Percentiles rank a stretch among this genome's conserved stretches.
These are phyloP conservation scores for Agrochola circellaris DNA, from an alignment of 2,888 invertebrate species.

Conservation along the genomic window DNA sequence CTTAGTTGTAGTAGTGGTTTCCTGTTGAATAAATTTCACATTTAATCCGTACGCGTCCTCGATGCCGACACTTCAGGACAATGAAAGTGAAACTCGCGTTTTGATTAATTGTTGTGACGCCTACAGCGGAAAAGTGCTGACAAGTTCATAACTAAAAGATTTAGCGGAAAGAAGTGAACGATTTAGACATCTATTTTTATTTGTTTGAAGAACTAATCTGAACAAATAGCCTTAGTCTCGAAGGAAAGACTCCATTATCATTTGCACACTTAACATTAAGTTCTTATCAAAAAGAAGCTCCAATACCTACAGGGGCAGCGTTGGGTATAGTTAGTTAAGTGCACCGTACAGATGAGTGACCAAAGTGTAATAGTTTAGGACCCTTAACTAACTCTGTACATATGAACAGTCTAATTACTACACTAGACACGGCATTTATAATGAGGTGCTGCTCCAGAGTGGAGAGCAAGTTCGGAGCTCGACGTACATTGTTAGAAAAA, in stretches of 20 bases:
- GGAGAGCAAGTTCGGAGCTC: too few relatives aligned
- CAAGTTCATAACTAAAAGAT: background rate
- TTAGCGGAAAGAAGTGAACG: background rate
- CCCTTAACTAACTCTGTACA: slow-evolving; percentile 51
- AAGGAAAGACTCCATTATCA: too few relatives aligned
- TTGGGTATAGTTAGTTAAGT: slow-evolving; percentile 17
- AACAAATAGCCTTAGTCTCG: too few relatives aligned
- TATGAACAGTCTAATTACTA: slow-evolving; percentile 63
- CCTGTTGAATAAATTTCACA: slow-evolving; percentile 76
- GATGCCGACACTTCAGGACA: slow-evolving; percentile 27
- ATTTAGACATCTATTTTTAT: background rate
- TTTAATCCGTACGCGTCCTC: slow-evolving; percentile 61
- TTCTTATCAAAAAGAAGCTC: background rate
- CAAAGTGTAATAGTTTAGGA: background rate
- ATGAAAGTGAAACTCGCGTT: slow-evolving; percentile 58
- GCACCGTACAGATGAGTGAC: slow-evolving; percentile 14
- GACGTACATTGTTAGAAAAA: too few relatives aligned
- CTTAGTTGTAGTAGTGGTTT: slow-evolving; percentile 70
- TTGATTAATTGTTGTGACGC: slow-evolving; percentile 54
- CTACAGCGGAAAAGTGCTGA: slow-evolving; percentile 2
- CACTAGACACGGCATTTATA: slow-evolving; percentile 43
- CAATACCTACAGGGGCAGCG: background rate
- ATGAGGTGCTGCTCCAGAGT: too few relatives aligned
- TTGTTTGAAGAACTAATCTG: background rate
- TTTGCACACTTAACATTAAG: too few relatives aligned